A percentile compares a stretch with the other conserved stretches of the same genome.
phyloP scores from a whole-genome alignment of 2,888 invertebrate genomes.

The Drosophila quinaria region DNA sequence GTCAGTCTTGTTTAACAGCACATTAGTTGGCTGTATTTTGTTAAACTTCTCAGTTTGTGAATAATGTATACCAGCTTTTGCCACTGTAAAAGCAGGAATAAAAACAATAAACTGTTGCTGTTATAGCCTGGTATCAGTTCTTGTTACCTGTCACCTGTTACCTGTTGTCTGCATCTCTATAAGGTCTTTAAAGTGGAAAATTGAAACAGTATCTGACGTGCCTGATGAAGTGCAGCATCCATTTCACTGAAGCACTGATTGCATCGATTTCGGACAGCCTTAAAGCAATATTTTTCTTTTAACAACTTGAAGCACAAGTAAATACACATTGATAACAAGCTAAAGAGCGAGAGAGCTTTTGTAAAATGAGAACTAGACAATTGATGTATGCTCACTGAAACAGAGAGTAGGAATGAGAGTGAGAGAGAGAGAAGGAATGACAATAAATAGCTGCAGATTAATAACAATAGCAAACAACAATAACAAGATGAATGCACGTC shows the following conservation, averaged over 20 bases:
- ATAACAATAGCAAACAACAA: conserved; percentile 20
- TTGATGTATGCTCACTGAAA: conserved; percentile 11
- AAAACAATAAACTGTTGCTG: conserved; percentile 5
- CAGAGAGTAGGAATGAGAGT: conserved; percentile 18
- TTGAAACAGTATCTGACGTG: conserved; percentile 58
- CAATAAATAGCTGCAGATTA: conserved; percentile 57
- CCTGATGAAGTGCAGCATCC: conserved; percentile 46
- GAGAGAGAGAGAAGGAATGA: conserved; percentile 7
- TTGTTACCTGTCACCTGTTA: not conserved
- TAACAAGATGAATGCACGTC: conserved; percentile 24
- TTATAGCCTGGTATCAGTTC: conserved; percentile 1
- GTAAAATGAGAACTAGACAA: conserved; percentile 4
- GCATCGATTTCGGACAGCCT: conserved; percentile 8
- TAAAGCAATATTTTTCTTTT: conserved; percentile 5
- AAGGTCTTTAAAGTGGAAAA: conserved; percentile 63
- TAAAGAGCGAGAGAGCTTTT: conserved; percentile 12
- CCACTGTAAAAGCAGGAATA: conserved; percentile 14
- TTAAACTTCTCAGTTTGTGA: conserved; percentile 56
- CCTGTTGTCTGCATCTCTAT: conserved; percentile 41
- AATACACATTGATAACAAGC: not conserved
- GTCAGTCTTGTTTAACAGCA: no score
- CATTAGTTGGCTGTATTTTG: not conserved
- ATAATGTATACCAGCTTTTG: conserved; percentile 56
- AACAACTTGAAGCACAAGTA: not conserved
- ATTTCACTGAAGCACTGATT: conserved; percentile 17